These are phyloP conservation scores for Lordiphosa fenestrarum DNA, from an alignment of 2,888 invertebrate genomes.

Conservation along the genomic window DNA sequence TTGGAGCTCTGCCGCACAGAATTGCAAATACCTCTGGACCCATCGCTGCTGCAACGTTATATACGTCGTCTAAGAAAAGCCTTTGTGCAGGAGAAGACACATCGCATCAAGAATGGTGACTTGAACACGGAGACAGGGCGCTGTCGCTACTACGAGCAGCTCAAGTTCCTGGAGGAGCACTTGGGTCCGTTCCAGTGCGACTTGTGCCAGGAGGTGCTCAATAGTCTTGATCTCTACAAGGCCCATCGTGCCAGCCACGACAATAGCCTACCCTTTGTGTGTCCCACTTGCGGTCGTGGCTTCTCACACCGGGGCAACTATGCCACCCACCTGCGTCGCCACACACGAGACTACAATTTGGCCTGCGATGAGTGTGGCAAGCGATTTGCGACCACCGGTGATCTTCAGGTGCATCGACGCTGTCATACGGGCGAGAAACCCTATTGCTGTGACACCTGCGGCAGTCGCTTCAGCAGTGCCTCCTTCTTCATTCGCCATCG, in stretches of 20 bases:
- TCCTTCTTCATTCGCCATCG: constrained; percentile 31
- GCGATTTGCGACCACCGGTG: constrained; percentile 25
- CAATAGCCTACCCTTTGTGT: constrained; percentile 27
- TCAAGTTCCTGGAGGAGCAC: constrained; percentile 33
- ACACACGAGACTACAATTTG: constrained; percentile 31
- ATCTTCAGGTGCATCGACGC: constrained; percentile 32
- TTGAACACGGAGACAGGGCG: not conserved
- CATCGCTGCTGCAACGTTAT: constrained; percentile 20
- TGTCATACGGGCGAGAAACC: constrained; percentile 41
- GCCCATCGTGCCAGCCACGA: constrained; percentile 32
- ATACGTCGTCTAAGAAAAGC: constrained; percentile 19
- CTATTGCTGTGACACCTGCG: constrained; percentile 42
- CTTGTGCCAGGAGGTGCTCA: constrained; percentile 21
- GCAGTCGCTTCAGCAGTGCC: constrained; percentile 29
- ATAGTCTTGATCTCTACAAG: constrained; percentile 32
- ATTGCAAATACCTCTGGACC: constrained; percentile 24
- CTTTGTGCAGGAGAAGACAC: constrained; percentile 26
- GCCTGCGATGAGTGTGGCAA: constrained; percentile 39
- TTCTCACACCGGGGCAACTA: constrained; percentile 30
- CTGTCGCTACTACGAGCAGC: constrained; percentile 18
- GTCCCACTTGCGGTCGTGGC: constrained; percentile 33
- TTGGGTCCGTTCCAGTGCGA: constrained; percentile 33
- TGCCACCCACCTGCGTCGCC: constrained; percentile 33
- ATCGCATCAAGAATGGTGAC: constrained; percentile 14
- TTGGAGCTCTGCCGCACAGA: constrained; percentile 32